Percentiles rank a stretch among this genome's conserved stretches.
Evolutionary conservation across 2,797 vertebrate genomes (phyloP).

Genomic region (Lerista edwardsae): DNA sequence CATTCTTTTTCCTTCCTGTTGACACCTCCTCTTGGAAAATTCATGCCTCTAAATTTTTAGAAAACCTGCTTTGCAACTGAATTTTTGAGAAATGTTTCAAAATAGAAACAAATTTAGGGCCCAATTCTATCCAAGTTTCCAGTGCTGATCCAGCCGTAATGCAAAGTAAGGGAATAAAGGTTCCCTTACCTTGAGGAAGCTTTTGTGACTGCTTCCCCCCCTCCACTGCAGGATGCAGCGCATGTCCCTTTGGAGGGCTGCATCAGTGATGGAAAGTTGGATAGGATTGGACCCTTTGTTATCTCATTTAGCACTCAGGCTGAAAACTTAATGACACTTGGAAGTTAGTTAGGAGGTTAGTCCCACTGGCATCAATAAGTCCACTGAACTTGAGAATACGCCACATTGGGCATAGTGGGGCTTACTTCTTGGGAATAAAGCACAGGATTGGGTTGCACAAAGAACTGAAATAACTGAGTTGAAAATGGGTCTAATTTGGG

Average conservation of each 20-base stretch:
- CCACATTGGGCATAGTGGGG: background rate
- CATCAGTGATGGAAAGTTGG: no score
- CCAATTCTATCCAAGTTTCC: no score
- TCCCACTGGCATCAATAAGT: background rate
- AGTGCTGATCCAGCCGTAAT: no score
- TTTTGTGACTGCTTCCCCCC: no score
- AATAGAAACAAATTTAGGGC: background rate
- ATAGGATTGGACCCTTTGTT: no score
- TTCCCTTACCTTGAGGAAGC: no score
- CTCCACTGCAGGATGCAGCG: no score
- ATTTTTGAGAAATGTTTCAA: background rate
- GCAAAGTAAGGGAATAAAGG: no score
- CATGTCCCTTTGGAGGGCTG: no score
- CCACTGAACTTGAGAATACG: background rate
- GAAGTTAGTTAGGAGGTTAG: background rate
- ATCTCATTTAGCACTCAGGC: background rate
- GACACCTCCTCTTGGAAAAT: constrained; percentile 20
- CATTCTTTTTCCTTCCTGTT: constrained; percentile 2
- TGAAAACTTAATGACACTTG: background rate
- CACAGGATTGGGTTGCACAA: background rate
- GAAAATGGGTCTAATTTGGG: background rate
- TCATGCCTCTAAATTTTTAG: constrained; percentile 37
- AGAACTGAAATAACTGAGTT: background rate
- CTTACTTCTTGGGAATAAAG: background rate
- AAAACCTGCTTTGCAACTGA: constrained; percentile 21